Percentiles rank a stretch among this genome's conserved stretches.
These are phyloP conservation scores for Dicrurus megarhynchus DNA, from an alignment of 2,113 vertebrate genomes.

Conservation along the genomic window DNA sequence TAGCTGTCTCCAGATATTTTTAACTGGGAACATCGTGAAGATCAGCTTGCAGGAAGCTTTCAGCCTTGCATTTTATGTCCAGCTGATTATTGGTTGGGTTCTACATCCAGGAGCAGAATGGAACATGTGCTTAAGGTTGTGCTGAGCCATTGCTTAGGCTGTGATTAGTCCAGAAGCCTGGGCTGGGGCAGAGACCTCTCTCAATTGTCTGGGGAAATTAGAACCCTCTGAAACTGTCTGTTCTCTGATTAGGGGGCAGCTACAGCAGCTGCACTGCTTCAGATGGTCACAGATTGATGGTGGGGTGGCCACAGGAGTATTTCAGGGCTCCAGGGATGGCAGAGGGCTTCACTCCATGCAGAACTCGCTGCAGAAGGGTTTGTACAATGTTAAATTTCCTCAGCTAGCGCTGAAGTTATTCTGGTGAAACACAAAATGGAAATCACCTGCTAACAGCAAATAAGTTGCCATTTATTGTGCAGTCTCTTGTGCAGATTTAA, in stretches of 20 bases:
- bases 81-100: neutral
- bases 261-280: neutral
- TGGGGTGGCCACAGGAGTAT: neutral
- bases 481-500: neutral
- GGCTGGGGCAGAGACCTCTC: neutral
- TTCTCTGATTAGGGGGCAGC: neutral
- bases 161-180: neutral
- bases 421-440: neutral
- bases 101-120: fast-evolving
- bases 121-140: neutral
- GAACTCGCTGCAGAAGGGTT: neutral
- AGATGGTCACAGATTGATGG: fast-evolving
- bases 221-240: neutral
- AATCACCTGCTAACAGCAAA: neutral
- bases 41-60: neutral
- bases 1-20: neutral
- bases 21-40: neutral
- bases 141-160: neutral
- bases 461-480: neutral
- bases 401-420: neutral
- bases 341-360: neutral
- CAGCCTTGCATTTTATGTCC: neutral
- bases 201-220: neutral
- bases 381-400: fast-evolving
- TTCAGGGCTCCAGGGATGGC: neutral